Evolutionary conservation across 1,140 invertebrate genomes (phyloP), one percentile per base, ranked within the genome.

Genomic region (Drosophila rhopaloa): DNA sequence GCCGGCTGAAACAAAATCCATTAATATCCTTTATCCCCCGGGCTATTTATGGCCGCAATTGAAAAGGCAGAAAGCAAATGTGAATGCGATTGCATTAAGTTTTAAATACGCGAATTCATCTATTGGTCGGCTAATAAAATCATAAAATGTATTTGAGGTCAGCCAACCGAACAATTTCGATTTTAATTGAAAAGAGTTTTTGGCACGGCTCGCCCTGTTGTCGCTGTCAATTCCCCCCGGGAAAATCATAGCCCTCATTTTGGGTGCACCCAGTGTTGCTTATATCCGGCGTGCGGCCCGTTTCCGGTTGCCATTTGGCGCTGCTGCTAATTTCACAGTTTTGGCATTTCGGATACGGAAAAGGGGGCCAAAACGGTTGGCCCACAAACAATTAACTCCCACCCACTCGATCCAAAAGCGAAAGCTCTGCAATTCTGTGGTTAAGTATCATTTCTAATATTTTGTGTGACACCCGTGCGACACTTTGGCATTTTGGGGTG

Each of bases 371-470:
- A 79, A 63, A 50, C 41, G 57, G 38, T 48, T 58, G 48, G 53
- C 43, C 50, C 63, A 16, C 72, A 53, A 84, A 83, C 84, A 89
- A 83, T 84, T 80, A 81, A 89, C 76, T 81, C 60, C 59, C 19
- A 37, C 54, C 50, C 38, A n/a, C 38, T 32, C 35, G 41, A 53
- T 66, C 32, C 61, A 54, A 19, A 67, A 44, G 56, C 55, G 41
- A 89, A 89, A 89, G 68, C 84, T 89, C 73, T 81, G 84, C 85
- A 75, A 84, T 84, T 89, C 84, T 89, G 81, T 89, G 84, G 84
- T 81, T 89, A 89, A 89, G 84, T 89, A 90, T 89, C 79, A 90
- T 89, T 89, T 89, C 84, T 90, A 89, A 89, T 89, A 89, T 89
- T 86, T 86, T 89, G 84, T 89, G 84, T 80, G 81, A 89, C 81